These are phyloP conservation scores for Volucella bombylans DNA, from an alignment of 2,888 invertebrate species.

Conservation along the genomic window DNA sequence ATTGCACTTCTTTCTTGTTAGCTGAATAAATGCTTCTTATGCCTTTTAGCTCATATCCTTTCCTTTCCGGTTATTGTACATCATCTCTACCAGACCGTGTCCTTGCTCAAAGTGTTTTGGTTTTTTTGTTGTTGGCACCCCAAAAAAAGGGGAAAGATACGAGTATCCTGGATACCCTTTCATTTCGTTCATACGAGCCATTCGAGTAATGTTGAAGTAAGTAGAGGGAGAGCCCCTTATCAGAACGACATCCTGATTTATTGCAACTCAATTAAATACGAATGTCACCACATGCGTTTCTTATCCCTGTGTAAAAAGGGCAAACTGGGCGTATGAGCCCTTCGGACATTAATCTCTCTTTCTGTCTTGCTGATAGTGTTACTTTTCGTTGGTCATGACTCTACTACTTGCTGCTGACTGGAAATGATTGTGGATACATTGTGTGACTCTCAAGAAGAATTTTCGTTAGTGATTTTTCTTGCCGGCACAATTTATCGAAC, in stretches of 20 bases:
- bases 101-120: conserved; percentile 65
- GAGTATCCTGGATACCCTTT: not conserved
- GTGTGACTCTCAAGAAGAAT: conserved; percentile 1
- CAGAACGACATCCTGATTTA: conserved; percentile 59
- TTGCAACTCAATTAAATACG: conserved; percentile 71
- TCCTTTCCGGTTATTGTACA: conserved; percentile 28
- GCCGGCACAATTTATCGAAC: conserved; percentile 49
- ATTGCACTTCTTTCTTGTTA: conserved; percentile 47
- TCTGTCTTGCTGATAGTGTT: not conserved
- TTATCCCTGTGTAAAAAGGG: conserved; percentile 16
- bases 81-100: conserved; percentile 60
- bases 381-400: too few relatives aligned
- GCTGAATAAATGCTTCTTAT: conserved; percentile 28
- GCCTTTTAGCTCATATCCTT: conserved; percentile 44
- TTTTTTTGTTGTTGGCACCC: conserved; percentile 17
- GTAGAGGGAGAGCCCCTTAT: not conserved
- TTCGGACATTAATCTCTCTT: conserved; percentile 58
- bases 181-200: not conserved
- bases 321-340: conserved; percentile 19
- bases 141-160: conserved; percentile 10
- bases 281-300: conserved; percentile 72
- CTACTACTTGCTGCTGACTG: too few relatives aligned
- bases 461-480: conserved; percentile 42
- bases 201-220: not conserved
- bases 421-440: not conserved